Evolutionary conservation across 2,113 vertebrate species (phyloP).

Genomic region (Cebus imitator): DNA sequence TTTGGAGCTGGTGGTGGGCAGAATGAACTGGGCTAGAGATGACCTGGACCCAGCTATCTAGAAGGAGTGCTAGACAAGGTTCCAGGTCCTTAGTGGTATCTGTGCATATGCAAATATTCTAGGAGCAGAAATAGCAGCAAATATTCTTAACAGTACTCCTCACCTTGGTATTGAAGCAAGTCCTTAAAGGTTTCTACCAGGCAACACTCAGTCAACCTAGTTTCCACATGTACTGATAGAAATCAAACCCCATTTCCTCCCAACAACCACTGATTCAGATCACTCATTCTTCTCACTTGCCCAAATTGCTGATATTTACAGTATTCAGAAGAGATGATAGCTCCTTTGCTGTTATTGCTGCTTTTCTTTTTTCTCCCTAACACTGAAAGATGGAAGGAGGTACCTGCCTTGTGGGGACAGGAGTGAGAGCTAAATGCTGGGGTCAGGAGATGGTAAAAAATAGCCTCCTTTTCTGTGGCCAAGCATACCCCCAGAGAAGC

Average conservation of each 20-base stretch:
- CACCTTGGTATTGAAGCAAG: background rate
- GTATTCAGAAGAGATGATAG: background rate
- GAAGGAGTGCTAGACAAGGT: background rate
- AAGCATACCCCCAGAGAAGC: background rate
- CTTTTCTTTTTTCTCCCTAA: background rate
- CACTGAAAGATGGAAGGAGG: background rate
- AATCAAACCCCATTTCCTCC: background rate
- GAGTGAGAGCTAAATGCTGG: background rate
- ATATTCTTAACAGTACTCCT: background rate
- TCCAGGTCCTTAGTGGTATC: background rate
- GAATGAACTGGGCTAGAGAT: constrained; percentile 6
- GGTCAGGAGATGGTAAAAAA: background rate
- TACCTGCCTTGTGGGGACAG: background rate
- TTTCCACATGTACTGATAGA: background rate
- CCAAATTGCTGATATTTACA: background rate
- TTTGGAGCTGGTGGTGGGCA: constrained; percentile 45
- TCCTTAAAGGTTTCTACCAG: background rate
- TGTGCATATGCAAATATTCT: background rate
- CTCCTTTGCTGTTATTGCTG: background rate
- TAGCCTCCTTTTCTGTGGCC: background rate
- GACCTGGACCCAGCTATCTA: constrained; percentile 28
- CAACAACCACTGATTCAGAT: background rate
- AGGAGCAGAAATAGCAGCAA: background rate
- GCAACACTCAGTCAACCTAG: background rate
- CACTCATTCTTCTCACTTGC: background rate